phyloP scores from a whole-genome alignment of 2,113 vertebrate species.

The Scalopus aquaticus region DNA sequence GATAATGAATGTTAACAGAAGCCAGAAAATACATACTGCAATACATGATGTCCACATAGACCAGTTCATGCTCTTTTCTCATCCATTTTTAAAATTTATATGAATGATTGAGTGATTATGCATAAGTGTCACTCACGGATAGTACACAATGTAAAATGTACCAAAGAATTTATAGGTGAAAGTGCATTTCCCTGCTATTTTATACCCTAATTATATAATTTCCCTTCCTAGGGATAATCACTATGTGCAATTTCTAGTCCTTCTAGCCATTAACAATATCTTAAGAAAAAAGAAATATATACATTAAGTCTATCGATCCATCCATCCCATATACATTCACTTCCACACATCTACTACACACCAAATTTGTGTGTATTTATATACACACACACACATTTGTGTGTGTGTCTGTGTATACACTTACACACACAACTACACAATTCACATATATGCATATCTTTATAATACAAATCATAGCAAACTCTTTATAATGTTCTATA shows the following conservation, averaged over 20 bases:
- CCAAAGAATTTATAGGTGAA: not conserved
- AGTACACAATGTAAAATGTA: not conserved
- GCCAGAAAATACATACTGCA: not conserved
- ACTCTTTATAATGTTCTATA: not conserved
- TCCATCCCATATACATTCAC: no score
- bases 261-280: not conserved
- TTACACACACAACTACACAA: not conserved
- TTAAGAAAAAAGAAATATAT: not conserved
- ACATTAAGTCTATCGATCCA: not conserved
- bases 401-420: not conserved
- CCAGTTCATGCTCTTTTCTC: not conserved
- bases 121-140: not conserved
- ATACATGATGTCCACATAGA: rapidly evolving
- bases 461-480: not conserved
- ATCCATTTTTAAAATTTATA: not conserved
- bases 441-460: no score
- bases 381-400: not conserved
- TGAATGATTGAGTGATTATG: not conserved
- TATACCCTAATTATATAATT: not conserved
- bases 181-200: not conserved
- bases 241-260: not conserved
- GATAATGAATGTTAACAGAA: not conserved
- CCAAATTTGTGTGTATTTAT: no score
- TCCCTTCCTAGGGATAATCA: not conserved
- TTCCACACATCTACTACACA: not conserved